A percentile compares a stretch with the other conserved stretches of the same genome.
These are phyloP conservation scores for Hydractinia symbiolongicarpus DNA, from an alignment of 30 jellyfish, hydroid and myxozoan species.

Conservation along the genomic window DNA sequence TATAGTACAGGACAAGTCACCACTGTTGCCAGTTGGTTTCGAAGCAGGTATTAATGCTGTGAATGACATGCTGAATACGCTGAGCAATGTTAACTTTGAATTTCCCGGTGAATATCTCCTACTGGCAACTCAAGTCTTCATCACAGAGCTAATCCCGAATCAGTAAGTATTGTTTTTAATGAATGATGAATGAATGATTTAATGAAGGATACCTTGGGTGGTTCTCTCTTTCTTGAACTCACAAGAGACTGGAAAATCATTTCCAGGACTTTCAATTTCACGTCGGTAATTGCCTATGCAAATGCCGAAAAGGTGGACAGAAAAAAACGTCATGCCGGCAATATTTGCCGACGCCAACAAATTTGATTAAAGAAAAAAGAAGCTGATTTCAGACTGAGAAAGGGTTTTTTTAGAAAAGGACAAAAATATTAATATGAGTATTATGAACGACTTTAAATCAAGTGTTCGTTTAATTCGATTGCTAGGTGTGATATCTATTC, in stretches of 20 bases:
- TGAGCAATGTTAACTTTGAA: conserved; percentile 33
- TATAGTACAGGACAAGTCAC: conserved; percentile 33
- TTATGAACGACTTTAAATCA: no score
- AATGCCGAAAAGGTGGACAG: no score
- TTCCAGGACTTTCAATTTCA: no score
- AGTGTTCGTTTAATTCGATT: no score
- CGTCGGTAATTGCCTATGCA: no score
- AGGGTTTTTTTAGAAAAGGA: no score
- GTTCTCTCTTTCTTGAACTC: not conserved
- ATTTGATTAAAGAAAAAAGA: conserved; percentile 35
- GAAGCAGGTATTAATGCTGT: conserved; percentile 52
- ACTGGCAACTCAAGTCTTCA: conserved; percentile 36
- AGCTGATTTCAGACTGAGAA: not conserved
- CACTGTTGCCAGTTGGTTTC: conserved; percentile 61
- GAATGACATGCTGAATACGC: conserved; percentile 37
- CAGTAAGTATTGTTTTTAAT: conserved; percentile 5
- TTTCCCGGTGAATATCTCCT: conserved; percentile 42
- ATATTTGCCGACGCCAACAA: conserved; percentile 45
- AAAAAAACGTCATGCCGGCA: not conserved
- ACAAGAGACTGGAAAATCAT: not conserved
- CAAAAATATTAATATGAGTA: no score
- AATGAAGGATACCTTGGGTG: not conserved
- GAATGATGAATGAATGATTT: not conserved
- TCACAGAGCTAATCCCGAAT: conserved; percentile 13
- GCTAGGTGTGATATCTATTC: no score